Conservation (phyloP, 1,140 invertebrate species). For the Calliphora vicina region DNA sequence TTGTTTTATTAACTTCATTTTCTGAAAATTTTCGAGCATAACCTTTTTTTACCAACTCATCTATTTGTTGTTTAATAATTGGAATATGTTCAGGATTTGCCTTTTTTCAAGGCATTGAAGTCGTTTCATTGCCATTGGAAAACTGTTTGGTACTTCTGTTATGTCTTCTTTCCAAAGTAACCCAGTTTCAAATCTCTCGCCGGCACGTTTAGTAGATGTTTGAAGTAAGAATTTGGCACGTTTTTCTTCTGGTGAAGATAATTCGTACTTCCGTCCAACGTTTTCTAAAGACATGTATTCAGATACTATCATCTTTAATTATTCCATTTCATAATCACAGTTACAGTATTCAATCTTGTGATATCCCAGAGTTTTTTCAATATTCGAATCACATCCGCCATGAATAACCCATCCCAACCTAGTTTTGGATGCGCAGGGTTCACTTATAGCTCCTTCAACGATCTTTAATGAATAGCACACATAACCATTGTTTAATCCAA, state of each 20-base stretch:
- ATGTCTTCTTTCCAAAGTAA: slow-evolving; percentile 28
- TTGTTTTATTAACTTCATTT: not conserved
- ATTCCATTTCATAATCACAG: not conserved
- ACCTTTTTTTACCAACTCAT: not conserved
- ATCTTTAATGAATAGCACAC: not conserved
- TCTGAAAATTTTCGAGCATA: slow-evolving; percentile 9
- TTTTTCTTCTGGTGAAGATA: not conserved
- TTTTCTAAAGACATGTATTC: not conserved
- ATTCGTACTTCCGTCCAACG: not conserved
- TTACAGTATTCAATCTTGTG: not conserved
- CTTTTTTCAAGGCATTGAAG: slow-evolving; percentile 31
- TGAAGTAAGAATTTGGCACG: not conserved
- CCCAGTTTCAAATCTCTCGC: slow-evolving; percentile 13
- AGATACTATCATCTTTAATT: not conserved
- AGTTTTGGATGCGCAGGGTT: slow-evolving; percentile 9
- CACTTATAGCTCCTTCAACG: not conserved
- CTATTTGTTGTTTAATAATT: too few species aligned
- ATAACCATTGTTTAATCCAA: slow-evolving; percentile 29
- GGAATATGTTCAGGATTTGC: not conserved
- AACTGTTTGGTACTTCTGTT: slow-evolving; percentile 36
- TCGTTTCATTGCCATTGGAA: slow-evolving; percentile 26
- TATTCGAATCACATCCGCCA: not conserved
- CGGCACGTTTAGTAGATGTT: not conserved
- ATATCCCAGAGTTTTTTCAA: too few species aligned
- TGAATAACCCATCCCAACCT: not conserved